These are phyloP conservation scores for Oscheius myriophilus DNA, from an alignment of 2,888 invertebrate genomes.

Conservation along the genomic window DNA sequence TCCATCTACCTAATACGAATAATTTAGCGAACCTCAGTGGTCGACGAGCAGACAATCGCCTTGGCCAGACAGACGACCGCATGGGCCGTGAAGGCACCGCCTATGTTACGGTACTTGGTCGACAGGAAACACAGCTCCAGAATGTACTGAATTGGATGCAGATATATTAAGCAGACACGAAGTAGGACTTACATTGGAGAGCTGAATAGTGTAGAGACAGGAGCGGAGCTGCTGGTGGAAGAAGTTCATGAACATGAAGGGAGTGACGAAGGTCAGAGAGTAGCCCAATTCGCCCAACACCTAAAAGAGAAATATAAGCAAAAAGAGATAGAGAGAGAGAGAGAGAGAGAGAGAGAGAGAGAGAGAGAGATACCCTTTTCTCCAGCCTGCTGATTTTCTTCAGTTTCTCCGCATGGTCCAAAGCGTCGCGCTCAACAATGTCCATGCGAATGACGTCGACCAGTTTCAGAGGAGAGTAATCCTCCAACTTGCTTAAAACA, in stretches of 20 bases:
- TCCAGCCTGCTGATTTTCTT: neutral
- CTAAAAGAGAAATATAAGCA: no score
- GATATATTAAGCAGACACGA: no score
- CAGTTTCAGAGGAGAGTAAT: conserved; percentile 18
- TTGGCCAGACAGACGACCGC: conserved; percentile 21
- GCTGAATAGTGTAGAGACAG: conserved; percentile 1
- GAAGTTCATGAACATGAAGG: conserved; percentile 28
- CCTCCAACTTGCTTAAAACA: conserved; percentile 20
- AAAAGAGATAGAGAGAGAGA: no score
- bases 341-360: neutral
- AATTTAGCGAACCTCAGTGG: no score
- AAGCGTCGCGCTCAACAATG: no score
- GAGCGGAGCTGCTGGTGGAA: conserved; percentile 20
- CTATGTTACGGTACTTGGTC: conserved; percentile 20
- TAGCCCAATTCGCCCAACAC: conserved; percentile 10
- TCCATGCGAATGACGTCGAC: conserved; percentile 7
- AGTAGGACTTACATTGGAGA: conserved; percentile 24
- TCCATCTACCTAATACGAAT: no score
- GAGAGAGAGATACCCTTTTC: neutral
- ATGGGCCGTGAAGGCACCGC: conserved; percentile 28
- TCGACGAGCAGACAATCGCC: neutral
- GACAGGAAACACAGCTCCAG: conserved; percentile 22
- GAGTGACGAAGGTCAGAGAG: conserved; percentile 12
- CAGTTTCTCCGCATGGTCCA: neutral
- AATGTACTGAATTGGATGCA: conserved; percentile 11